These are phyloP conservation scores for Biston stratarius DNA, from an alignment of 2,888 invertebrate genomes.

Conservation along the genomic window DNA sequence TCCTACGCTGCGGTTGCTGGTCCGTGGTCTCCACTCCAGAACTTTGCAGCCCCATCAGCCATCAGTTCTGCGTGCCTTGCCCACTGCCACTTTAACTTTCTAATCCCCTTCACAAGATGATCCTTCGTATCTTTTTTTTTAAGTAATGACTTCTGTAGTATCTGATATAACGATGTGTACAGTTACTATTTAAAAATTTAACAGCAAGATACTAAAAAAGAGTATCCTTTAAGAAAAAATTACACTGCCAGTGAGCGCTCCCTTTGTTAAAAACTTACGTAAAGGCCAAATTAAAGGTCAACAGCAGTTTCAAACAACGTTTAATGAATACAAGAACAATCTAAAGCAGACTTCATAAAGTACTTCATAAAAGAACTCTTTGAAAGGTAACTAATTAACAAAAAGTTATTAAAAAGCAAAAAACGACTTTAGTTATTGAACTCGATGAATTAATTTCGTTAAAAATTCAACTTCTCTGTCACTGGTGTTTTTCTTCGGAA, in stretches of 20 bases:
- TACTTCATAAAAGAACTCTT: slow-evolving; percentile 52
- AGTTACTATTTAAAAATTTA: background rate
- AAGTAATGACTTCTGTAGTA: too few species aligned
- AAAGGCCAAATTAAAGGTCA: slow-evolving; percentile 55
- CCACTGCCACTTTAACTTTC: too few species aligned
- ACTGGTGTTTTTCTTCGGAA: slow-evolving; percentile 56
- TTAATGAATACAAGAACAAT: slow-evolving; percentile 57
- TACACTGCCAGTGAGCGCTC: background rate
- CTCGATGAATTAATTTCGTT: slow-evolving; percentile 72
- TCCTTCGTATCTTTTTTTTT: too few species aligned
- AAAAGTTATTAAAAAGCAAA: slow-evolving; percentile 56
- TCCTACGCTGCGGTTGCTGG: too few species aligned
- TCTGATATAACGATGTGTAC: too few species aligned
- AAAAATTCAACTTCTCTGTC: slow-evolving; percentile 56
- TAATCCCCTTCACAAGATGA: too few species aligned
- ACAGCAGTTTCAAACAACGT: slow-evolving; percentile 51
- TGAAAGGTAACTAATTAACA: slow-evolving; percentile 58
- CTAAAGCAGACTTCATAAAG: slow-evolving; percentile 44
- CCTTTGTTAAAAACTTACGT: slow-evolving; percentile 36
- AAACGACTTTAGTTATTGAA: slow-evolving; percentile 51
- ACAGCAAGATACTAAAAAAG: background rate
- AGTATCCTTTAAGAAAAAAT: background rate
- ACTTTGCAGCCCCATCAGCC: too few species aligned
- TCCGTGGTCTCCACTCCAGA: too few species aligned
- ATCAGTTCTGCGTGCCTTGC: too few species aligned